Evolutionary conservation across 1,140 invertebrate species (phyloP).

Genomic region (Lepidurus apus): DNA sequence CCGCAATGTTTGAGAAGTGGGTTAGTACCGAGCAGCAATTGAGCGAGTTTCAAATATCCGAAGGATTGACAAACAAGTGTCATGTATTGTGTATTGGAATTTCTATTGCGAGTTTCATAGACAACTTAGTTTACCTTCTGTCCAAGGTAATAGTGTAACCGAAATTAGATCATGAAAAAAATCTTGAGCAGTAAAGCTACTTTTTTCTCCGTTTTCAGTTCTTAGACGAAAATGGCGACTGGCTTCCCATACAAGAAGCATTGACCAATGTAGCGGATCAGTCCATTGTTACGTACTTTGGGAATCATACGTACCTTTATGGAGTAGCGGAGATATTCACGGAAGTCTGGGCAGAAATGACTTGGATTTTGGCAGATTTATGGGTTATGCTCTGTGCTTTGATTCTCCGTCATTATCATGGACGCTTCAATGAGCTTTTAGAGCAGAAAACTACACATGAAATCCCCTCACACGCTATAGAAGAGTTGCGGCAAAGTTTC

Average conservation of each 20-base stretch:
- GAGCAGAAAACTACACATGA: neutral
- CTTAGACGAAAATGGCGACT: neutral
- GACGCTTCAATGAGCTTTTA: neutral
- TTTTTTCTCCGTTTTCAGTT: neutral
- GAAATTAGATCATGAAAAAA: neutral
- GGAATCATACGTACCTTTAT: conserved; percentile 29
- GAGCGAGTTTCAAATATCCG: neutral
- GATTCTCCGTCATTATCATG: conserved; percentile 26
- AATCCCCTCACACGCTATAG: neutral
- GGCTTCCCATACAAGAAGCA: neutral
- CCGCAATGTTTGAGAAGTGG: neutral
- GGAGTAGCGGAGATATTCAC: conserved; percentile 25
- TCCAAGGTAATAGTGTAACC: neutral
- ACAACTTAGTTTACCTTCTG: neutral
- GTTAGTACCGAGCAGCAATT: neutral
- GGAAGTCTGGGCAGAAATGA: conserved; percentile 27
- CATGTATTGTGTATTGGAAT: neutral
- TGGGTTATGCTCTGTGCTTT: conserved; percentile 6
- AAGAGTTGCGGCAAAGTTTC: conserved; percentile 20
- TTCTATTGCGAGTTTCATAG: neutral
- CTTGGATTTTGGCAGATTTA: conserved; percentile 32
- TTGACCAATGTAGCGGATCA: neutral
- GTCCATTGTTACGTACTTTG: conserved; percentile 23
- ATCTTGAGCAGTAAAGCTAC: neutral
- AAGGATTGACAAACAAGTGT: neutral